Evolutionary conservation across 23 tunicate genomes (phyloP).

Genomic region (Ascidia mentula): DNA sequence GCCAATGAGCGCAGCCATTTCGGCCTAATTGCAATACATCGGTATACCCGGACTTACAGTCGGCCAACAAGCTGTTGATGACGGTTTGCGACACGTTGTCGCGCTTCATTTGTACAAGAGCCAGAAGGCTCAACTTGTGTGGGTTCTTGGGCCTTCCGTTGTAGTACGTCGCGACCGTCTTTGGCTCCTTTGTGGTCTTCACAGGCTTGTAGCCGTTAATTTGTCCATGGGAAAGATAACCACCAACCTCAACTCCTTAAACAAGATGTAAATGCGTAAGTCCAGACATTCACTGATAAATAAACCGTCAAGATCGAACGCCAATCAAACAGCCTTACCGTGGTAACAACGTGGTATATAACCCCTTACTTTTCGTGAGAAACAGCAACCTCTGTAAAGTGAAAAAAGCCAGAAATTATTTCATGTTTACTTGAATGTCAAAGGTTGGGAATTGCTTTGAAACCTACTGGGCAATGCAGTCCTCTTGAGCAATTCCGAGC

Average conservation of each 20-base stretch:
- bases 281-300: too few relatives aligned
- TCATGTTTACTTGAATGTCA: background rate
- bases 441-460: background rate
- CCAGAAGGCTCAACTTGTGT: conserved; percentile 20
- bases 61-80: conserved; percentile 61
- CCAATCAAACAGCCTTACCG: background rate
- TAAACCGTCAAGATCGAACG: too few relatives aligned
- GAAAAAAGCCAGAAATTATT: background rate
- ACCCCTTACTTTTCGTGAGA: background rate
- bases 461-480: background rate
- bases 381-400: conserved; percentile 27
- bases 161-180: background rate
- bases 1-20: too few relatives aligned
- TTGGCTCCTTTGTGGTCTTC: background rate
- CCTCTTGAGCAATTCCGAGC: background rate
- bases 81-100: conserved; percentile 51
- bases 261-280: background rate
- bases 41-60: conserved; percentile 67
- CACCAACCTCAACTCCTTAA: background rate
- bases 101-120: conserved; percentile 53
- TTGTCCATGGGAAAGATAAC: background rate
- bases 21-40: background rate
- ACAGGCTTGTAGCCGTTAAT: background rate
- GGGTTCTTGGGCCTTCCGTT: background rate
- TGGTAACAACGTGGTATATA: conserved; percentile 18